Conservation (phyloP, 2,113 vertebrate species). For the Gymnocephalus cernua region DNA sequence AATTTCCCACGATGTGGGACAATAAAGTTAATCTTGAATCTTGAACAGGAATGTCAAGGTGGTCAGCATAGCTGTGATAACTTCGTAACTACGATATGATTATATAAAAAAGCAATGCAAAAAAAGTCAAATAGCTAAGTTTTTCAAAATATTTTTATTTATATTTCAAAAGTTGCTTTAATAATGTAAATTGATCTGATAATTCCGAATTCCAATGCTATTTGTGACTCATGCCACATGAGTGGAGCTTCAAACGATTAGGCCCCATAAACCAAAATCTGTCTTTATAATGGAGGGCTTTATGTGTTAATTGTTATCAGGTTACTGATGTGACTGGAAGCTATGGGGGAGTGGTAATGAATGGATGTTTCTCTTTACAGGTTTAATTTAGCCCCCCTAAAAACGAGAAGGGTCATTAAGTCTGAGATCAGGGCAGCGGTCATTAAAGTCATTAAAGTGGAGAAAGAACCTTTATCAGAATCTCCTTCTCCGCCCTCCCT, state of each 20-base stretch:
- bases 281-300: slow-evolving; percentile 62
- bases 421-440: slow-evolving; percentile 76
- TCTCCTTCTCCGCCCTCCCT: slow-evolving; percentile 49
- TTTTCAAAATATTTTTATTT: too few species aligned
- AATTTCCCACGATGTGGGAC: too few species aligned
- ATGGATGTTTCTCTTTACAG: slow-evolving; percentile 79
- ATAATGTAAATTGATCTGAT: slow-evolving; percentile 6
- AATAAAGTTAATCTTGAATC: too few species aligned
- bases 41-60: not conserved
- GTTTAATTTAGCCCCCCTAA: slow-evolving; percentile 80
- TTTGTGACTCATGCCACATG: slow-evolving; percentile 46
- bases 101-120: not conserved
- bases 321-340: slow-evolving; percentile 68
- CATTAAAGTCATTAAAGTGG: slow-evolving; percentile 81
- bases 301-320: slow-evolving; percentile 75
- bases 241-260: slow-evolving; percentile 65
- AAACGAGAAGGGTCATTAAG: slow-evolving; percentile 82
- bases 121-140: not conserved
- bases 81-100: too few species aligned
- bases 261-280: slow-evolving; percentile 76
- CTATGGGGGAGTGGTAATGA: slow-evolving; percentile 69
- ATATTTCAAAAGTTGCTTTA: not conserved
- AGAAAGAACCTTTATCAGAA: slow-evolving; percentile 54
- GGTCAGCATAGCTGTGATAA: not conserved
- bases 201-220: too few species aligned